A percentile compares a stretch with the other conserved stretches of the same genome.
These are phyloP conservation scores for Sebastes oblongus DNA, from an alignment of 2,797 vertebrate species.

Conservation along the genomic window DNA sequence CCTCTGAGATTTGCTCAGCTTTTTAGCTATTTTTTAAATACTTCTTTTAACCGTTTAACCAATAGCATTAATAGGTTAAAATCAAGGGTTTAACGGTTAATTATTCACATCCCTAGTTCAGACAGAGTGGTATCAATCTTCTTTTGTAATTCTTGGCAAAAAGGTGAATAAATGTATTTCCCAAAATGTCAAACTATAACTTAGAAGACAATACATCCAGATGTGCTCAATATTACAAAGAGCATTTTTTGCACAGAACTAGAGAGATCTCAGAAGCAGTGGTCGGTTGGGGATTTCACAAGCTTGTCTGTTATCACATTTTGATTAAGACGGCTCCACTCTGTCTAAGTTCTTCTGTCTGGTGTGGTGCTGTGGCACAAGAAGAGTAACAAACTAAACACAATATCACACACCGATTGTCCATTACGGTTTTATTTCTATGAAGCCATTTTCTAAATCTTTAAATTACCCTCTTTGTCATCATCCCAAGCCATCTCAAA, in stretches of 20 bases:
- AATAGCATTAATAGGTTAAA: too few species aligned
- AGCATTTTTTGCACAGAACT: not conserved
- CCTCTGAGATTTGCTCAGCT: too few species aligned
- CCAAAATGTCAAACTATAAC: not conserved
- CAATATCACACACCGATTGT: not conserved
- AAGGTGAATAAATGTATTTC: not conserved
- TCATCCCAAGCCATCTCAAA: slow-evolving; percentile 1
- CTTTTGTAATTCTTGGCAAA: not conserved
- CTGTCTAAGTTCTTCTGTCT: slow-evolving; percentile 36
- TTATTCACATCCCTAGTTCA: too few species aligned
- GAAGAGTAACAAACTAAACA: slow-evolving; percentile 2
- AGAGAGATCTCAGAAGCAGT: not conserved
- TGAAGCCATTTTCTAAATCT: not conserved
- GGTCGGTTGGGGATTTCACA: not conserved
- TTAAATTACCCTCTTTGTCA: not conserved
- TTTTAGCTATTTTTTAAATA: too few species aligned
- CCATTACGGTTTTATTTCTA: not conserved
- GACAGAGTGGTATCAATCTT: not conserved
- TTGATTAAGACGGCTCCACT: slow-evolving; percentile 44
- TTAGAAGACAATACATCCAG: not conserved
- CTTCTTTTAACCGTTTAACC: too few species aligned
- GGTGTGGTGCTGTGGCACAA: not conserved
- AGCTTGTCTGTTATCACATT: slow-evolving; percentile 44
- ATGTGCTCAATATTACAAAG: not conserved
- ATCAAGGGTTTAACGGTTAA: too few species aligned